Base-by-base conservation (phyloP, 2,888 invertebrate species). In the Thecophora atra region DNA sequence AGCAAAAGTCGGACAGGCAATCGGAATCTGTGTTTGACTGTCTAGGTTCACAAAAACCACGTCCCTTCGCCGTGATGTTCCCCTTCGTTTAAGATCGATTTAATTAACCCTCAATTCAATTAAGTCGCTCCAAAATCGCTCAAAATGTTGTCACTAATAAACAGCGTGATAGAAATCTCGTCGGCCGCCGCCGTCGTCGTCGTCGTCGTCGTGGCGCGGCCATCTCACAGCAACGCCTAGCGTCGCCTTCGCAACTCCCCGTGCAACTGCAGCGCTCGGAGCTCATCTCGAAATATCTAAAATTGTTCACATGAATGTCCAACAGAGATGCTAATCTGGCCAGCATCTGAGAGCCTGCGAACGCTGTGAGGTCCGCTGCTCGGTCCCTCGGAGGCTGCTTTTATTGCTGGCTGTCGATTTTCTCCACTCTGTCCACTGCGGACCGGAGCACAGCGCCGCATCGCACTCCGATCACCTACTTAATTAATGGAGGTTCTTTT, bases 401-500 rank as follows among this genome's bases (percentile, higher is more conserved):
- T 58, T 58, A 58, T 58, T 58, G 28, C n/a, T 58, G 19, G 47
- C 60, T 13, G 47, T 37, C 51, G 62, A 30, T 47, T 26, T 30
- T 44, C 58, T 42, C 47, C 13, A 7, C 42, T 68, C 28, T 17
- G 19, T 37, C 30, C 69, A 5, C 42, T 15, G n/a, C 47, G 17
- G 13, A 11, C 13, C 6, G 24, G 56, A 44, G 54, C 68, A 30
- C 37, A 47, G 52, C 37, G 60, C 28, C 30, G 42, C 28, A 37
- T 47, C 60, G 64, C 54, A 67, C 70, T 62, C 69, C 64, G 73
- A 75, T 75, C 71, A 72, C 75, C 72, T 72, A 75, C 75, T 75
- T 75, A 75, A 75, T 75, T 75, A 75, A 75, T 75, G 72, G 73
- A 73, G 75, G 73, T 73, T 67, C 69, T 47, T 74, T 73, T 75